Base-by-base conservation (phyloP, 2,888 invertebrate species). In the Papilio demoleus region DNA sequence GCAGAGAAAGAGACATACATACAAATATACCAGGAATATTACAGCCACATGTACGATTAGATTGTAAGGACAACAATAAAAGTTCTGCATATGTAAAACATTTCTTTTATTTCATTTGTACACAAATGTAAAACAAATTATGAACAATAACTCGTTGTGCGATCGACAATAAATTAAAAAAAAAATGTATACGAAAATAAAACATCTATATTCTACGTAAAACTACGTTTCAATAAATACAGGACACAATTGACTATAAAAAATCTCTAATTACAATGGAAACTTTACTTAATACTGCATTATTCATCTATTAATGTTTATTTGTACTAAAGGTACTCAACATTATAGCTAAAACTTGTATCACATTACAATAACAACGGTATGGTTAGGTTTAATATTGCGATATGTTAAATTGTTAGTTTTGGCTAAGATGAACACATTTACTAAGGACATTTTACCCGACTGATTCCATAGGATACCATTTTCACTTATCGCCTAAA, bases 1-100 rank as follows among this genome's bases (percentile, higher is more conserved):
- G 93, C 96, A 4, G 99, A 99, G 84, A 98, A 98, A 88, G 98
- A 98, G 82, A 96, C 96, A 45, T 99, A 99, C 87, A 98, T 99
- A 77, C 96, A 97, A 88, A 94, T 97, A 53, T 98, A 98, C 84
- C 98, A 98, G 85, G 98, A 99, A 86, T 96, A 97, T 88, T 98
- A 97, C 90, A 96, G 97, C 75, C 96, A 97, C 85, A 96, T 97
- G 93, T 96, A 96, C 81, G 97, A 96, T 90, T 97, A 84, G 74
- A 50, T 62, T 67, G 61, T 69, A 53, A 53, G 27, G 31, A 56
- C n/a, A 56, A 56, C 17, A 56, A 31, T 56, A 56, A 56, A 56
- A 56, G 9, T n/a, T 56, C 31, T 17, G n/a, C 11, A 47, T 47
- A 56, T 56, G 14, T 24, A 14, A 31, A 31, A 56, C 53, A 56